Conservation (phyloP, 2,797 vertebrate genomes). For the Pseudocheirus occidentalis region DNA sequence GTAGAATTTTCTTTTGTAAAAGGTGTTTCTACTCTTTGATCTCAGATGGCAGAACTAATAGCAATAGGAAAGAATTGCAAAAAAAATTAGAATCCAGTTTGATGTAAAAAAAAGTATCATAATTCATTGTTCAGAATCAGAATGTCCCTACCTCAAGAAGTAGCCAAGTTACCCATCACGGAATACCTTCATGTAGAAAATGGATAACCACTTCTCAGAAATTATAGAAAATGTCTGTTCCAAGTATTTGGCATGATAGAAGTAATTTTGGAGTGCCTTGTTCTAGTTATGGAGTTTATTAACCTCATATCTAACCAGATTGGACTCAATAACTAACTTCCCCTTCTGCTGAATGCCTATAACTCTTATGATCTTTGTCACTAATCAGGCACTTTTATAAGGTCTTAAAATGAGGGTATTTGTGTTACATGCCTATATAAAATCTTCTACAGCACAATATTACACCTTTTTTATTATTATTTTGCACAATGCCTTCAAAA, state of each 20-base stretch:
- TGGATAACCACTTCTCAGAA: no score
- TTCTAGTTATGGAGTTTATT: no score
- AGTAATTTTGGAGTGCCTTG: no score
- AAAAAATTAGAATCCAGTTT: not conserved
- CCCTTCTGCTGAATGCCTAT: no score
- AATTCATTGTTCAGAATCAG: not conserved
- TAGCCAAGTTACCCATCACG: not conserved
- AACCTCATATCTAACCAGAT: no score
- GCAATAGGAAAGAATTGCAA: no score
- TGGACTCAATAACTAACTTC: no score
- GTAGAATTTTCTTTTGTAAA: not conserved
- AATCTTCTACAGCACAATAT: constrained; percentile 16
- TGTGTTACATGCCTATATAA: not conserved
- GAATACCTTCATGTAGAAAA: no score
- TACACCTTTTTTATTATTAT: constrained; percentile 27
- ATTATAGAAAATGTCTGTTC: no score
- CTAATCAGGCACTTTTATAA: no score
- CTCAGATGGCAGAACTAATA: not conserved
- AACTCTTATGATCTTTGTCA: no score
- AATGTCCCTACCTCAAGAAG: not conserved
- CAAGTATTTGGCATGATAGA: no score
- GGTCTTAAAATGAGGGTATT: not conserved
- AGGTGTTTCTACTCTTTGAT: not conserved
- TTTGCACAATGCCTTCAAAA: not conserved
- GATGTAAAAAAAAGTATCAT: not conserved